Base-by-base conservation (phyloP, 2,113 vertebrate species). In the Todiramphus saurophagus region DNA sequence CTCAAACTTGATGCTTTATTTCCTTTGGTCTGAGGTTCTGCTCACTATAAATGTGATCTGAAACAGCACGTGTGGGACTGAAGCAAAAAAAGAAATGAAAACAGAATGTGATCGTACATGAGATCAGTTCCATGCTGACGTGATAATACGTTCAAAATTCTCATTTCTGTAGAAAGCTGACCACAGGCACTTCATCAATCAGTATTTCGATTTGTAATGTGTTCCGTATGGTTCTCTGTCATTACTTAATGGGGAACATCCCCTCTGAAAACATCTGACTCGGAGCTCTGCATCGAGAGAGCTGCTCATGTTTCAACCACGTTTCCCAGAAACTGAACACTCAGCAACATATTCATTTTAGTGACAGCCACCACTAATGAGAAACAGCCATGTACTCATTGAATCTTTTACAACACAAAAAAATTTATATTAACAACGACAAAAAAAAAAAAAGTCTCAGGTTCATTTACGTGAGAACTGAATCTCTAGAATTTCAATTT, bases 121-220 rank as follows among this genome's bases (percentile, higher is more conserved):
- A 96, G 91, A 97, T 90, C 96, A 92, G 93, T 93, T 95, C 95
- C 96, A 96, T 67, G 89, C 96, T 97, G 97, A 97, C 94, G 91
- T 95, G 96, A 97, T 97, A 97, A 97, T 97, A 97, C 70, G 21
- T 94, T 97, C 97, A 96, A 94, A 97, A 97, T 97, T 97, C 92
- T 96, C 88, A 92, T 97, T 97, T 97, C 96, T 97, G 96, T 95
- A 97, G 97, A 97, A 96, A 97, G 95, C 94, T 96, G 94, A 97
- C 97, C 96, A 97, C 96, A 97, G 96, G 96, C 97, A 97, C 96
- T 97, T 97, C 97, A 97, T 97, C 97, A 97, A 97, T 97, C 96
- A 97, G 96, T 82, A 95, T 96, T 97, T 97, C 82, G 62, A 97
- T 96, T 97, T 93, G 96, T 97, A 97, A 97, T 97, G 90, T 75